These are phyloP conservation scores for Spodoptera littoralis DNA, from an alignment of 2,888 invertebrate species.

Conservation along the genomic window DNA sequence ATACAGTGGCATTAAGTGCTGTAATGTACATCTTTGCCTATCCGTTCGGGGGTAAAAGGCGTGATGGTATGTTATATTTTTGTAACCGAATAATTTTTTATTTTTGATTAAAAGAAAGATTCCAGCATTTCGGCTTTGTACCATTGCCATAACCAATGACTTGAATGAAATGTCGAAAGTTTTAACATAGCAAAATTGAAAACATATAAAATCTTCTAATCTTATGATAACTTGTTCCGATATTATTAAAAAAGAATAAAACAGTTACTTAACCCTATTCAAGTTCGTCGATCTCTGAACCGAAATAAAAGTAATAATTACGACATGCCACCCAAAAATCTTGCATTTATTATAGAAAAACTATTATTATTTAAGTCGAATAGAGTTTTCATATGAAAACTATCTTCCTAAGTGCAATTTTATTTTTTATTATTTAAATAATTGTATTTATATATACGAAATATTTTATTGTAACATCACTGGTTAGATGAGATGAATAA, in stretches of 20 bases:
- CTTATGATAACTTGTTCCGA: background rate
- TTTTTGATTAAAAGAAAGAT: no score
- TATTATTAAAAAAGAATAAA: background rate
- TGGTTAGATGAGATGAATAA: no score
- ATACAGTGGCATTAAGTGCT: no score
- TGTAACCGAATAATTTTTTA: no score
- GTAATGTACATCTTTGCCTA: no score
- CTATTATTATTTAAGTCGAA: conserved; percentile 75
- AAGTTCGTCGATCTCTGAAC: conserved; percentile 56
- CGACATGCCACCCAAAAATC: conserved; percentile 84
- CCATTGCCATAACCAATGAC: no score
- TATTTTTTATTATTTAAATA: conserved; percentile 66
- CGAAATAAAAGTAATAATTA: conserved; percentile 54
- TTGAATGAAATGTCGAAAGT: background rate
- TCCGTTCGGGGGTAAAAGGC: no score
- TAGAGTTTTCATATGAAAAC: conserved; percentile 71
- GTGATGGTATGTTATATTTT: no score
- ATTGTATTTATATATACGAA: conserved; percentile 54
- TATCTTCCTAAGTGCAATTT: conserved; percentile 83
- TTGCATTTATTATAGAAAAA: conserved; percentile 82
- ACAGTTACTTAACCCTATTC: no score
- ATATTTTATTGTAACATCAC: conserved; percentile 26
- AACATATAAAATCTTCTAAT: no score
- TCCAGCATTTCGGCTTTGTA: no score
- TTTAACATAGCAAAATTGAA: background rate